A percentile compares a stretch with the other conserved stretches of the same genome.
phyloP scores from a whole-genome alignment of 1,140 invertebrate genomes.

The Papilio dardanus region DNA sequence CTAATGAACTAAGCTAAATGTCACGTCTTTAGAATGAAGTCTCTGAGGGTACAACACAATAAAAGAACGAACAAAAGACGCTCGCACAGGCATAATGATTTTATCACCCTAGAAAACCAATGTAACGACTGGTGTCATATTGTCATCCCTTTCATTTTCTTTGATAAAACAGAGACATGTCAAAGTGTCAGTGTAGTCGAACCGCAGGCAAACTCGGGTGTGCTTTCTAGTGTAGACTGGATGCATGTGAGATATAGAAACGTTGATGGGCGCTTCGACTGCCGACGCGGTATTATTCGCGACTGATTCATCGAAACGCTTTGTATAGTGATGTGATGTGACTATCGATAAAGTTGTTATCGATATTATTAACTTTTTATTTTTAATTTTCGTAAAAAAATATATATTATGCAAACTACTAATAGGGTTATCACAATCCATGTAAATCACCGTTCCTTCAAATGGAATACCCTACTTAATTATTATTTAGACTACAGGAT shows the following conservation, averaged over 20 bases:
- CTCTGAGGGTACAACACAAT: neutral
- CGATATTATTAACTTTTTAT: neutral
- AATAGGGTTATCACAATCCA: neutral
- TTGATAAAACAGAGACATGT: neutral
- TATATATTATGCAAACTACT: neutral
- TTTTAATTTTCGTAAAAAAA: neutral
- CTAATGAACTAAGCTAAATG: neutral
- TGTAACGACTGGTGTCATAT: neutral
- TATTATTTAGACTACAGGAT: no score
- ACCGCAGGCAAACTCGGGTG: neutral
- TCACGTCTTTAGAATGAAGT: neutral
- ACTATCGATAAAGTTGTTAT: slow-evolving; percentile 39
- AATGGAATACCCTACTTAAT: no score
- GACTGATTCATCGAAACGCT: slow-evolving; percentile 46
- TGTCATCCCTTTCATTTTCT: neutral
- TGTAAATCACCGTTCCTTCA: neutral
- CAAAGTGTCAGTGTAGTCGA: neutral
- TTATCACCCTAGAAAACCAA: neutral
- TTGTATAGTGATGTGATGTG: slow-evolving; percentile 11
- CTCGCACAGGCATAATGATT: neutral
- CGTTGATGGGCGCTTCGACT: slow-evolving; percentile 19
- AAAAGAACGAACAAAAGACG: neutral
- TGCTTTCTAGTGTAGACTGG: slow-evolving; percentile 28
- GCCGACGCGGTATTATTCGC: slow-evolving; percentile 51
- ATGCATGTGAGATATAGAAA: slow-evolving; percentile 40